Percentiles rank a stretch among this genome's conserved stretches.
Conservation (phyloP, 2,797 vertebrate genomes). For the Gymnothorax reevesii region DNA sequence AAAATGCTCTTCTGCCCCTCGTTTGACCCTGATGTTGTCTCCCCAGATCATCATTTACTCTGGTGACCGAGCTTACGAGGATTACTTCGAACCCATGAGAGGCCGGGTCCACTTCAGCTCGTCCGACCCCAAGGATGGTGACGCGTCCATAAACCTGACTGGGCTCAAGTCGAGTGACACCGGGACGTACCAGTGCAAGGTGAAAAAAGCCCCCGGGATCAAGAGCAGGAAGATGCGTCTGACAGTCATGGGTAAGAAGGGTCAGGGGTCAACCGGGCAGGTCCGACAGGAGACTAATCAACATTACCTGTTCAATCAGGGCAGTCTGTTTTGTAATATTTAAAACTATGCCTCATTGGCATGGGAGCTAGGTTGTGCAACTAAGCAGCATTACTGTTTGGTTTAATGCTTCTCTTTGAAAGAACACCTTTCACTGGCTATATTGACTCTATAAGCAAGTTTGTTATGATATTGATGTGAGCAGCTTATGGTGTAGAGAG, state of each 20-base stretch:
- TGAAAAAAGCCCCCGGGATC: slow-evolving; percentile 91
- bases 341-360: not conserved
- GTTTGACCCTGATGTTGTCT: slow-evolving; percentile 25
- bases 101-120: slow-evolving; percentile 85
- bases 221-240: slow-evolving; percentile 82
- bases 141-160: slow-evolving; percentile 85
- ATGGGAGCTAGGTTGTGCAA: not conserved
- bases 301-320: not conserved
- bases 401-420: not conserved
- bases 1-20: not conserved
- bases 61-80: slow-evolving; percentile 79
- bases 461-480: slow-evolving; percentile 16
- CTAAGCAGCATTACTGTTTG: not conserved
- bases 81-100: slow-evolving; percentile 73
- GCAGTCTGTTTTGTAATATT: not conserved
- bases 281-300: not conserved
- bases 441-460: not conserved
- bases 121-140: slow-evolving; percentile 80
- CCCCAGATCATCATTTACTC: slow-evolving; percentile 86
- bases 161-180: slow-evolving; percentile 82
- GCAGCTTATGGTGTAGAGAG: not conserved
- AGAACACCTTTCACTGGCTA: not conserved
- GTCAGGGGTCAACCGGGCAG: not conserved
- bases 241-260: slow-evolving; percentile 89
- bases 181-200: slow-evolving; percentile 91